phyloP scores from a whole-genome alignment of 1,140 invertebrate genomes.

The Theocolax elegans region DNA sequence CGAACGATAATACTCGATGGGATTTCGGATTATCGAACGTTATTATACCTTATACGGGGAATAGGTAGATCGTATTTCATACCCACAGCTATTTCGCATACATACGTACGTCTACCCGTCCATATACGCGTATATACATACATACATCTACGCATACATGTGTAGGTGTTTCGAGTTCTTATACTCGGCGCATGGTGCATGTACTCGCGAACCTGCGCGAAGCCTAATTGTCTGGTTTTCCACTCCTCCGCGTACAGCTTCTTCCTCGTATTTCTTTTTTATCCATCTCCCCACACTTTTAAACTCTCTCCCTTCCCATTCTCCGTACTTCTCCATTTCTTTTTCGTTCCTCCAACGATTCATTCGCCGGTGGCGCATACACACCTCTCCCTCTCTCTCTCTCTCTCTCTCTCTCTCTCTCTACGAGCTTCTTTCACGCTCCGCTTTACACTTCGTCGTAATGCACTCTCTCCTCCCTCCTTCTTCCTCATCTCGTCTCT shows the following conservation, averaged over 20 bases:
- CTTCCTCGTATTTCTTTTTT: background rate
- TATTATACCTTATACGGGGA: background rate
- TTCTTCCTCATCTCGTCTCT: background rate
- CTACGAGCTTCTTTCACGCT: too few relatives aligned
- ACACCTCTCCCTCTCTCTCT: background rate
- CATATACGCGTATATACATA: background rate
- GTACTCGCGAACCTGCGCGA: background rate
- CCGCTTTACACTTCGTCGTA: too few relatives aligned
- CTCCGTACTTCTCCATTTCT: background rate
- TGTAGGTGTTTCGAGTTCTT: background rate
- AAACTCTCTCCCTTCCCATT: background rate
- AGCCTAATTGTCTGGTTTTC: conserved; percentile 15
- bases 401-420: background rate
- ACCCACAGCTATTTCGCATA: too few relatives aligned
- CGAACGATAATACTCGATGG: conserved; percentile 27
- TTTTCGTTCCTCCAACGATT: background rate
- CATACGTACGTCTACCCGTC: too few relatives aligned
- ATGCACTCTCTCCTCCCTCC: background rate
- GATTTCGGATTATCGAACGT: conserved; percentile 27
- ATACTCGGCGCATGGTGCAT: too few relatives aligned
- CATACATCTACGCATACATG: background rate
- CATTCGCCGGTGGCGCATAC: too few relatives aligned
- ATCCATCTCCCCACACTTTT: background rate
- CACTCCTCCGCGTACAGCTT: background rate
- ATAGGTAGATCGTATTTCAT: conserved; percentile 8